Percentiles rank a stretch among this genome's conserved stretches.
These are phyloP conservation scores for Apostichopus parvimensis DNA, from an alignment of 35 echinoderm and acorn worm species.

Conservation along the genomic window DNA sequence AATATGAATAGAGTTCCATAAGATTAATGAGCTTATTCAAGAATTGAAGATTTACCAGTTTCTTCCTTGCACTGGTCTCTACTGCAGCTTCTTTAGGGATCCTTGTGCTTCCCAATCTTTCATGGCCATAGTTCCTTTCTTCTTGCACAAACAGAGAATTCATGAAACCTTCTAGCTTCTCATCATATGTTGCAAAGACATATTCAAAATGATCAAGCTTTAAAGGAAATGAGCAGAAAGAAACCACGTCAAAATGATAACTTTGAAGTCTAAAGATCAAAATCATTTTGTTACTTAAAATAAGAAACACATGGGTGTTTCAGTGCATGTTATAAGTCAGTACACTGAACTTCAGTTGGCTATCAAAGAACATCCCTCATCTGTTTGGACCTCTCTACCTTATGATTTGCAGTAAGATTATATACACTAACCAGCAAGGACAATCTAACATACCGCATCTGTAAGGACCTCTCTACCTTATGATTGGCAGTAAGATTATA, in stretches of 20 bases:
- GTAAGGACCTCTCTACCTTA: too few species aligned
- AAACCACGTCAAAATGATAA: neutral
- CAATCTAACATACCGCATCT: too few species aligned
- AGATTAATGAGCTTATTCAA: neutral
- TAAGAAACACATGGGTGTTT: too few species aligned
- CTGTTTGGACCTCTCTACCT: too few species aligned
- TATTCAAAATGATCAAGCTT: conserved; percentile 92
- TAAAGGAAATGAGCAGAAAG: conserved; percentile 5
- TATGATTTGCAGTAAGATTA: too few species aligned
- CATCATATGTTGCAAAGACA: conserved; percentile 79
- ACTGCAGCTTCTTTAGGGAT: conserved; percentile 82
- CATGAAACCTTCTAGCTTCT: conserved; percentile 78
- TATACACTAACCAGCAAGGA: too few species aligned
- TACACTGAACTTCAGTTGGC: too few species aligned
- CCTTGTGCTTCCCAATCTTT: conserved; percentile 74
- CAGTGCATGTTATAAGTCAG: too few species aligned
- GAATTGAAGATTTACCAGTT: conserved; percentile 75
- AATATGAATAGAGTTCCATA: neutral
- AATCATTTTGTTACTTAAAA: too few species aligned
- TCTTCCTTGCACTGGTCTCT: conserved; percentile 72
- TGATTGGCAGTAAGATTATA: too few species aligned
- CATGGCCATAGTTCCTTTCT: conserved; percentile 90
- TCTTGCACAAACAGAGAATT: conserved; percentile 82
- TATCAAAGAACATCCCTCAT: too few species aligned
- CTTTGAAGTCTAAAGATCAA: too few species aligned